These are phyloP conservation scores for Eretmocerus hayati DNA, from an alignment of 2,888 invertebrate species.

Conservation along the genomic window DNA sequence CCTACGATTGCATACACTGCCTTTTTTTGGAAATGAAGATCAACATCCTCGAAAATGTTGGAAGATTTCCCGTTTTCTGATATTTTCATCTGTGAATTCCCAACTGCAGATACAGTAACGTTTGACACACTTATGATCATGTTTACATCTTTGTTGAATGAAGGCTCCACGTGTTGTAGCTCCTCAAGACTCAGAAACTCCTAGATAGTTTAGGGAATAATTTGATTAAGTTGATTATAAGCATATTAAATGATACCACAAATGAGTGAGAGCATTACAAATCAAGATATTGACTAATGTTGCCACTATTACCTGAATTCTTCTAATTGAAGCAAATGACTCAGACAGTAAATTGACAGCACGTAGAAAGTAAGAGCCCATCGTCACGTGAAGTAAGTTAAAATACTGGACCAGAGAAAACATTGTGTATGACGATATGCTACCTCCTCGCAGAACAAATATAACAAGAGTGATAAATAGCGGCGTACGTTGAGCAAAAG, in stretches of 20 bases:
- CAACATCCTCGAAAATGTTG: conserved; percentile 47
- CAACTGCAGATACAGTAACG: conserved; percentile 48
- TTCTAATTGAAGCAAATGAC: conserved; percentile 56
- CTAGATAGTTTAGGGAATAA: too few relatives aligned
- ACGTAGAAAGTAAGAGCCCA: conserved; percentile 59
- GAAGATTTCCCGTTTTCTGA: neutral
- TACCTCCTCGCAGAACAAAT: conserved; percentile 58
- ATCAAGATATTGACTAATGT: too few relatives aligned
- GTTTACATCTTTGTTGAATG: too few relatives aligned
- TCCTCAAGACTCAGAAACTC: too few relatives aligned
- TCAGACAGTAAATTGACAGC: conserved; percentile 58
- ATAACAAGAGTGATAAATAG: conserved; percentile 73
- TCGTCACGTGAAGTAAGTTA: conserved; percentile 63
- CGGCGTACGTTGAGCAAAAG: conserved; percentile 80
- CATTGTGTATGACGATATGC: conserved; percentile 56
- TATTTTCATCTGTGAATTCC: conserved; percentile 21
- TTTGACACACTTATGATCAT: conserved; percentile 40
- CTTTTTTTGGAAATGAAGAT: conserved; percentile 52
- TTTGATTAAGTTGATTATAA: too few relatives aligned
- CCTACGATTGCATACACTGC: conserved; percentile 73
- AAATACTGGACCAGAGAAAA: conserved; percentile 73
- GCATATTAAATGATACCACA: too few relatives aligned
- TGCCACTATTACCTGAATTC: conserved; percentile 57
- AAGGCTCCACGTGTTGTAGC: too few relatives aligned
- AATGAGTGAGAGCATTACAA: neutral